Percentiles rank a stretch among this genome's conserved stretches.
Conservation (phyloP, 2,113 vertebrate species). For the Dromiciops gliroides region DNA sequence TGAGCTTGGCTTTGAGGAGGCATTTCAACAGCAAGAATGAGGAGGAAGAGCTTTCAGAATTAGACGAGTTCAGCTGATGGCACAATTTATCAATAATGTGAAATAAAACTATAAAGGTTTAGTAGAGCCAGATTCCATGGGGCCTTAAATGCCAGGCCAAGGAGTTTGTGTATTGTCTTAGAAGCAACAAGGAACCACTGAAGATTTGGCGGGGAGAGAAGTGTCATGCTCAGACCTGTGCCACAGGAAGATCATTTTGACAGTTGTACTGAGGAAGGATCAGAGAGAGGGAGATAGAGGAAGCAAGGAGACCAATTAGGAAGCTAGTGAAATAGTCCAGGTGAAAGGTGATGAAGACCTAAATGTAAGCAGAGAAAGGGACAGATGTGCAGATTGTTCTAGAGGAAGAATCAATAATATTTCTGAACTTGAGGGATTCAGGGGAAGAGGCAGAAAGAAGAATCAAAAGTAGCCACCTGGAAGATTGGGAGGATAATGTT, state of each 20-base stretch:
- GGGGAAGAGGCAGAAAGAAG: neutral
- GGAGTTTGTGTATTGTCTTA: no score
- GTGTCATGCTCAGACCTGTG: neutral
- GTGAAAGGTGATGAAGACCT: neutral
- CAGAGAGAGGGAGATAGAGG: neutral
- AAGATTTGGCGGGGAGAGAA: neutral
- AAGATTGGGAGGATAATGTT: neutral
- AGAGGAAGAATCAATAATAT: neutral
- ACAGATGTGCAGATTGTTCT: neutral
- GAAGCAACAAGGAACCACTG: neutral
- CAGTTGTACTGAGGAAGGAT: neutral
- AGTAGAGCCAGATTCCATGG: neutral
- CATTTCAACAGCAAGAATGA: neutral
- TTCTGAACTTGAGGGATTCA: neutral
- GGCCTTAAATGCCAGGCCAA: neutral
- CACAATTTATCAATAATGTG: neutral
- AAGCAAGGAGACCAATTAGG: neutral
- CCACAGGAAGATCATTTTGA: neutral
- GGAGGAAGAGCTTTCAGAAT: neutral
- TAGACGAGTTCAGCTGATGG: neutral
- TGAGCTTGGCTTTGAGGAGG: neutral
- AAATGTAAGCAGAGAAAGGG: neutral
- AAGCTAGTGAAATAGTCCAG: neutral
- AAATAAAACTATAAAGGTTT: neutral
- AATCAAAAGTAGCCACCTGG: neutral